These are phyloP conservation scores for Melitaea cinxia DNA, from an alignment of 1,140 invertebrate genomes.

Conservation along the genomic window DNA sequence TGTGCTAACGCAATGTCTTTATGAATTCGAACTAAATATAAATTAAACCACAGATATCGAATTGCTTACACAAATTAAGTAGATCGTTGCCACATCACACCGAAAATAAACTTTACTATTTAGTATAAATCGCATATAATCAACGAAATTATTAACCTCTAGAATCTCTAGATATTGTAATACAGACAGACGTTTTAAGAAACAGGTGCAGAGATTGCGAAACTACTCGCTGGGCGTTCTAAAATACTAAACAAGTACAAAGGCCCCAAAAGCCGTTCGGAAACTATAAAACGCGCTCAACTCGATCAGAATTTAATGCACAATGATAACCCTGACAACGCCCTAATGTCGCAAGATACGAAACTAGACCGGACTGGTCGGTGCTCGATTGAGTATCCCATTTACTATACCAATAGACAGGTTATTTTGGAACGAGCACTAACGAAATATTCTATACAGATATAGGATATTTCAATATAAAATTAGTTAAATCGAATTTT, in stretches of 20 bases:
- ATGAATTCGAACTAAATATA: no score
- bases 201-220: constrained; percentile 27
- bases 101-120: background rate
- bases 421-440: constrained; percentile 4
- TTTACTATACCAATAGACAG: constrained; percentile 29
- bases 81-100: no score
- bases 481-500: background rate
- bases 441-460: constrained; percentile 12
- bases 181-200: constrained; percentile 20
- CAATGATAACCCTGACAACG: constrained; percentile 50
- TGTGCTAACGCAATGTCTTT: no score
- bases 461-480: constrained; percentile 6
- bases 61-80: no score
- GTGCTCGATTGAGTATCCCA: constrained; percentile 33
- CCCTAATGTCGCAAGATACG: constrained; percentile 40
- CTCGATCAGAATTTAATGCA: constrained; percentile 38
- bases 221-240: constrained; percentile 14
- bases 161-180: constrained; percentile 12
- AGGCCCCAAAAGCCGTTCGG: constrained; percentile 12
- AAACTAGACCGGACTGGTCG: constrained; percentile 36
- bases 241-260: constrained; percentile 29
- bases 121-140: background rate
- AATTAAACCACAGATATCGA: no score
- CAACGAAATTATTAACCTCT: constrained; percentile 10
- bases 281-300: constrained; percentile 29